phyloP scores from a whole-genome alignment of 2,113 vertebrate genomes.

The Pangasianodon hypophthalmus region DNA sequence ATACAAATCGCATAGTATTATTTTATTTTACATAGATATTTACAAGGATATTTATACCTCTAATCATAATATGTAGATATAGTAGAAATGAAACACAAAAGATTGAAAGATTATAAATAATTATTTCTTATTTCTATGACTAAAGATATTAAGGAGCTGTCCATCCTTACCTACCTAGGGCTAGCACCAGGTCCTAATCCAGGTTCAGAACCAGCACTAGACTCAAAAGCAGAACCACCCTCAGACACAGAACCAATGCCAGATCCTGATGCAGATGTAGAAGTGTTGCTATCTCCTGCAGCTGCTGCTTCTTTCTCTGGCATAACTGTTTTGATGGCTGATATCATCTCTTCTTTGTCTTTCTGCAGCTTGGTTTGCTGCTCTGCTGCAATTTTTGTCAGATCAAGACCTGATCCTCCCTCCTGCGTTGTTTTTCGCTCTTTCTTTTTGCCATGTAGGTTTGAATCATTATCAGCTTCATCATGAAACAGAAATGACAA shows the following conservation, averaged over 20 bases:
- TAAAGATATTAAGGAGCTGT: not conserved
- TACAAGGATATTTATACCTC: too few relatives aligned
- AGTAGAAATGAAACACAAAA: too few relatives aligned
- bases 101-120: too few relatives aligned
- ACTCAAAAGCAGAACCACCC: not conserved
- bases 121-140: not conserved
- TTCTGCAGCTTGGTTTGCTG: conserved; percentile 65
- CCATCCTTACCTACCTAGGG: conserved; percentile 17
- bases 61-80: too few relatives aligned
- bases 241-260: not conserved
- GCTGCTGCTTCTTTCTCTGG: conserved; percentile 52
- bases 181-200: not conserved
- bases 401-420: conserved; percentile 62
- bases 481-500: not conserved
- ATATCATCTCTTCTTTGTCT: conserved; percentile 58
- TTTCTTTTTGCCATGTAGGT: conserved; percentile 64
- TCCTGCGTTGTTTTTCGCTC: conserved; percentile 68
- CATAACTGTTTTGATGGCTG: conserved; percentile 53
- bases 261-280: not conserved
- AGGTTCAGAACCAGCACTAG: not conserved
- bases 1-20: too few relatives aligned
- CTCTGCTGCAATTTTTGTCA: conserved; percentile 66
- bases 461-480: conserved; percentile 64
- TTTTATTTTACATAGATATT: too few relatives aligned
- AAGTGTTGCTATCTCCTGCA: conserved; percentile 13